phyloP scores from a whole-genome alignment of 2,113 vertebrate species.

The Hemiprocne comata region DNA sequence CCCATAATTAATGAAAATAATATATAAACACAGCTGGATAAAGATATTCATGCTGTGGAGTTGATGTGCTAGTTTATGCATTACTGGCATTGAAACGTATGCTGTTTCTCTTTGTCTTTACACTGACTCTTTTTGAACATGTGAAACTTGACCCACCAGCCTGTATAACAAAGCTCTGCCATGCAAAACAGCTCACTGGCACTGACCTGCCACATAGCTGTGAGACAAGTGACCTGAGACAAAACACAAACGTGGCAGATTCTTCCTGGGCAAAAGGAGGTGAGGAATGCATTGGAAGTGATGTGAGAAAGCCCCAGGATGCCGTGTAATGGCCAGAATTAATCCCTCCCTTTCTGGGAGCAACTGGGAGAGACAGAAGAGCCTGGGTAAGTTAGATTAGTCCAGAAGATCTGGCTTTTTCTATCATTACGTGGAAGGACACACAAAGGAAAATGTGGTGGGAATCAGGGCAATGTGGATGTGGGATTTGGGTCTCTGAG shows the following conservation, averaged over 20 bases:
- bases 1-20: conserved; percentile 40
- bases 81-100: neutral
- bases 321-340: neutral
- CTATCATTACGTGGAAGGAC: neutral
- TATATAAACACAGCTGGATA: conserved; percentile 64
- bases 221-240: conserved; percentile 29
- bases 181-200: neutral
- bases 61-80: neutral
- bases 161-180: neutral
- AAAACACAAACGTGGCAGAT: conserved; percentile 15
- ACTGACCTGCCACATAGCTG: conserved; percentile 21
- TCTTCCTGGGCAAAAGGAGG: conserved; percentile 9
- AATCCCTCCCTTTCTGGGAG: neutral
- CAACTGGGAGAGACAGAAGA: neutral
- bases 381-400: neutral
- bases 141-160: neutral
- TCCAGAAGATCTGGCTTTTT: neutral
- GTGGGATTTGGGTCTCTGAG: neutral
- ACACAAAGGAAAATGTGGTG: neutral
- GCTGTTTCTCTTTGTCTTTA: neutral
- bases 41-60: neutral
- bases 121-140: neutral
- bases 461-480: neutral
- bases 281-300: neutral
- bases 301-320: neutral